These are phyloP conservation scores for Oryzias javanicus DNA, from an alignment of 2,113 vertebrate genomes.

Conservation along the genomic window DNA sequence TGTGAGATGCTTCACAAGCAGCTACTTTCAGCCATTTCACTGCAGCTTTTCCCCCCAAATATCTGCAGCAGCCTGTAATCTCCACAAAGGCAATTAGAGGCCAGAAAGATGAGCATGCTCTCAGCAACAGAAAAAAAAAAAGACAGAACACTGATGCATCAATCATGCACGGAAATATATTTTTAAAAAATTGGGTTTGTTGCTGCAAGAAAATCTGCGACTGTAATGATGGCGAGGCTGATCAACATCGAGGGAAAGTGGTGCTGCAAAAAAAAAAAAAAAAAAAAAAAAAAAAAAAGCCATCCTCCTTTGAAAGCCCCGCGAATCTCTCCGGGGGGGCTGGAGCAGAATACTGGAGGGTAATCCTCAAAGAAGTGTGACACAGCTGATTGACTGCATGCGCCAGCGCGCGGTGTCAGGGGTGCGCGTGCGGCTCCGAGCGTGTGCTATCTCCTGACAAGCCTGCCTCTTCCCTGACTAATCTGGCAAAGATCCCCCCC, in stretches of 20 bases:
- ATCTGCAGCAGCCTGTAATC: slow-evolving; percentile 57
- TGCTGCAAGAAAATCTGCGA: neutral
- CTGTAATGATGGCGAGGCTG: neutral
- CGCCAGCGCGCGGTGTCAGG: slow-evolving; percentile 30
- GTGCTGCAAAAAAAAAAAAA: no score
- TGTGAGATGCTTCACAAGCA: slow-evolving; percentile 2
- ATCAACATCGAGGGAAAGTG: slow-evolving; percentile 30
- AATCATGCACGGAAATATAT: slow-evolving; percentile 27
- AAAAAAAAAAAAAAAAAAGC: no score
- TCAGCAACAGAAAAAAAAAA: slow-evolving; percentile 37
- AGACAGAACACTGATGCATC: slow-evolving; percentile 49
- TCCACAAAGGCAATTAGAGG: slow-evolving; percentile 75
- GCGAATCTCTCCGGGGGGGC: slow-evolving; percentile 34
- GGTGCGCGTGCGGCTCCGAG: slow-evolving; percentile 55
- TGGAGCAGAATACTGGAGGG: slow-evolving; percentile 47
- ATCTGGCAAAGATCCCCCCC: slow-evolving; percentile 73
- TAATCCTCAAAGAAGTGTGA: slow-evolving; percentile 60
- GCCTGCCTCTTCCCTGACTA: slow-evolving; percentile 69
- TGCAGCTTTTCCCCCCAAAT: slow-evolving; percentile 12
- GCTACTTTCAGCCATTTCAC: slow-evolving; percentile 35
- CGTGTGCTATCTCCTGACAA: slow-evolving; percentile 60
- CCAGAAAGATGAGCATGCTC: slow-evolving; percentile 64
- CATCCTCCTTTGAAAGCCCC: slow-evolving; percentile 46
- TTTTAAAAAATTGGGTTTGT: slow-evolving; percentile 1
- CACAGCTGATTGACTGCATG: slow-evolving; percentile 47